Evolutionary conservation across 2,797 vertebrate species (phyloP).

Genomic region (Hozukius guyotensis): DNA sequence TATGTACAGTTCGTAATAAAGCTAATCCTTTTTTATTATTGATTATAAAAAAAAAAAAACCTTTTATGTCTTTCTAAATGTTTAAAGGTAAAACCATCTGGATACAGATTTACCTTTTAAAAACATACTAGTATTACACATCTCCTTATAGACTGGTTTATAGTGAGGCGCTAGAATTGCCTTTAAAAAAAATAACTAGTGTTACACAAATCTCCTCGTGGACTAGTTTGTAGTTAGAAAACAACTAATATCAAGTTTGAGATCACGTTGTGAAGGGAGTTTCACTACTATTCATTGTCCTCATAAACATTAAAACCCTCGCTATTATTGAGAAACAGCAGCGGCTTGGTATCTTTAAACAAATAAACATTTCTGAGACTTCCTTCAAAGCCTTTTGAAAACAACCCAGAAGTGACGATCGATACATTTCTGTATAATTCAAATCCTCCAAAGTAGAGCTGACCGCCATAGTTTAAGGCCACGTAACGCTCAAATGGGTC

Average conservation of each 20-base stretch:
- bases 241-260: background rate
- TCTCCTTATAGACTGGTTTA: no score
- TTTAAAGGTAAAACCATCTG: constrained; percentile 8
- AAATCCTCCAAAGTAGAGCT: constrained; percentile 89
- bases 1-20: constrained; percentile 88
- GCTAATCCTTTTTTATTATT: constrained; percentile 84
- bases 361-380: constrained; percentile 86
- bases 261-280: background rate
- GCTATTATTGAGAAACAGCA: constrained; percentile 77
- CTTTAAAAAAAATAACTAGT: background rate
- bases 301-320: constrained; percentile 88
- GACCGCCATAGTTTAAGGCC: constrained; percentile 86
- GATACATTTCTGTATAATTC: constrained; percentile 82
- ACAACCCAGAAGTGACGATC: constrained; percentile 84
- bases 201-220: background rate
- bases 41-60: constrained; percentile 60
- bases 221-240: background rate
- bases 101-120: background rate
- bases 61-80: constrained; percentile 42
- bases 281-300: constrained; percentile 61
- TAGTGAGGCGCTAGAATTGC: fast-evolving
- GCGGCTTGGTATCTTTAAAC: constrained; percentile 83
- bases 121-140: no score
- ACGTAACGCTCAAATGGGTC: constrained; percentile 87
- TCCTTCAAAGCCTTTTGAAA: constrained; percentile 84